A percentile compares a stretch with the other conserved stretches of the same genome.
These are phyloP conservation scores for Drosophila suboccidentalis DNA, from an alignment of 2,888 invertebrate genomes.

Conservation along the genomic window DNA sequence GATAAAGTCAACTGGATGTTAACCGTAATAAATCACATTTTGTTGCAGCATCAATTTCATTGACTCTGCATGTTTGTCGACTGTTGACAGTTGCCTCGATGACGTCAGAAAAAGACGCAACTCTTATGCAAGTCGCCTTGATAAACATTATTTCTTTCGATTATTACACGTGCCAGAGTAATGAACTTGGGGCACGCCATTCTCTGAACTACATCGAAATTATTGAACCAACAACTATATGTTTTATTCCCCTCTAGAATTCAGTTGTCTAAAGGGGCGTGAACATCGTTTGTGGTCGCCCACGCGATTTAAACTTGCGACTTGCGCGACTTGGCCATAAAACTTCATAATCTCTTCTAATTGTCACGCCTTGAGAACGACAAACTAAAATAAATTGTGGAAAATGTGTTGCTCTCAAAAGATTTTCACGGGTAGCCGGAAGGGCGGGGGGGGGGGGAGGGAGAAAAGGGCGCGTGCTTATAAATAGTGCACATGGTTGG, in stretches of 20 bases:
- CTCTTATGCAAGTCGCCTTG: slow-evolving; percentile 64
- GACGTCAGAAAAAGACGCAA: slow-evolving; percentile 59
- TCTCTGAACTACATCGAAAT: slow-evolving; percentile 32
- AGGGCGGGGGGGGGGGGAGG: slow-evolving; percentile 6
- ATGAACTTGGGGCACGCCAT: slow-evolving; percentile 70
- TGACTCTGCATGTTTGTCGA: slow-evolving; percentile 43
- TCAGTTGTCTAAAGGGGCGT: slow-evolving; percentile 7
- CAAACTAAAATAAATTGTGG: slow-evolving; percentile 65
- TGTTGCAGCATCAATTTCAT: slow-evolving; percentile 44
- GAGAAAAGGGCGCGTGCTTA: slow-evolving; percentile 61
- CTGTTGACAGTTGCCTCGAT: slow-evolving; percentile 52
- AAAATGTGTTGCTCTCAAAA: slow-evolving; percentile 26
- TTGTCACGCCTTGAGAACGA: slow-evolving; percentile 71
- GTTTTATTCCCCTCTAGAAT: background rate
- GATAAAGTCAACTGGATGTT: slow-evolving; percentile 33
- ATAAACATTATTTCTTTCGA: slow-evolving; percentile 24
- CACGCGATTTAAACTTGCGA: slow-evolving; percentile 53
- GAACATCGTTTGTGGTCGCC: slow-evolving; percentile 71
- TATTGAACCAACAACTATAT: slow-evolving; percentile 69
- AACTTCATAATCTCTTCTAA: slow-evolving; percentile 75
- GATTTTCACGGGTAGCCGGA: slow-evolving; percentile 48
- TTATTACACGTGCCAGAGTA: slow-evolving; percentile 57
- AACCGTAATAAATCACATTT: slow-evolving; percentile 59
- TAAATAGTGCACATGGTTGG: slow-evolving; percentile 60
- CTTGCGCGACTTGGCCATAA: slow-evolving; percentile 38